These are phyloP conservation scores for Caerostris extrusa DNA, from an alignment of 1,140 invertebrate genomes.

Conservation along the genomic window DNA sequence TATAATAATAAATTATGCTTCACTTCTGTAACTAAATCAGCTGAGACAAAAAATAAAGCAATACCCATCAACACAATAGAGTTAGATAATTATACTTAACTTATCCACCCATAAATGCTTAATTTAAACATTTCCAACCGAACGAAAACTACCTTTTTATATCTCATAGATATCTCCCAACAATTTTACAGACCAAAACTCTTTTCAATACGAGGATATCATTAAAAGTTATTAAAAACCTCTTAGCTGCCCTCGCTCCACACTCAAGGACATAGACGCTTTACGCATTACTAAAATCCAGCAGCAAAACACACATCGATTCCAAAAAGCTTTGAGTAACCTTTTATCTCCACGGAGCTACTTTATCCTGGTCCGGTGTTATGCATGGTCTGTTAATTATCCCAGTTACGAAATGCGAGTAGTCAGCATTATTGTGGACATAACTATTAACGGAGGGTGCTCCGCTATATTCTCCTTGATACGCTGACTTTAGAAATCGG, in stretches of 20 bases:
- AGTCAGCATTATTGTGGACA: conserved; percentile 22
- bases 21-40: no score
- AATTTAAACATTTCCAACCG: no score
- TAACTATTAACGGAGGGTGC: background rate
- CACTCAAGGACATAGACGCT: background rate
- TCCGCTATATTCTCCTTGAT: background rate
- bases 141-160: background rate
- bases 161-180: background rate
- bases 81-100: no score
- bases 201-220: background rate
- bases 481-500: conserved; percentile 57
- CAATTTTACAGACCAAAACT: background rate
- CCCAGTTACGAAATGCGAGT: conserved; percentile 29
- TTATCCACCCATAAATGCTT: no score
- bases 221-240: background rate
- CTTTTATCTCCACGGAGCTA: conserved; percentile 13
- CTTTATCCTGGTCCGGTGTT: background rate
- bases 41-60: no score
- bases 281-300: background rate
- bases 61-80: no score
- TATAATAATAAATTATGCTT: no score
- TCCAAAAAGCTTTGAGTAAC: background rate
- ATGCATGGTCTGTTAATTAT: conserved; percentile 56
- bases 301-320: conserved; percentile 4
- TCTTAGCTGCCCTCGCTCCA: background rate